These are phyloP conservation scores for Halcyon leucocephala DNA, from an alignment of 2,797 vertebrate genomes.

Conservation along the genomic window DNA sequence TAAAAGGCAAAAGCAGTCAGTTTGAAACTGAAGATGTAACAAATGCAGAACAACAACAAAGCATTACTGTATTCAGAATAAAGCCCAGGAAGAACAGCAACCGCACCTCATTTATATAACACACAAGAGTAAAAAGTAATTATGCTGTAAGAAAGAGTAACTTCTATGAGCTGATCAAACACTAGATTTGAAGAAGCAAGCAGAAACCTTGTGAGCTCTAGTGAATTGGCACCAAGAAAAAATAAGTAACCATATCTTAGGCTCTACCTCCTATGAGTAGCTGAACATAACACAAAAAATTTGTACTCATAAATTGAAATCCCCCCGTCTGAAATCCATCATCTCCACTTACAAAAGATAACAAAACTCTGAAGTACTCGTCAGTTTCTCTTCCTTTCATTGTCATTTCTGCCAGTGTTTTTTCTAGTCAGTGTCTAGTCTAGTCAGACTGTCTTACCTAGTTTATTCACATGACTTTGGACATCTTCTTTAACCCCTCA, in stretches of 20 bases:
- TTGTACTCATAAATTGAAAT: neutral
- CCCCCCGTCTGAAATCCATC: neutral
- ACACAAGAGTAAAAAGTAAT: neutral
- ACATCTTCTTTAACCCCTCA: neutral
- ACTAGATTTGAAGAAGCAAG: neutral
- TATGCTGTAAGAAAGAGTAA: accelerated
- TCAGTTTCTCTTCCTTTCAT: neutral
- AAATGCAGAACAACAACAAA: neutral
- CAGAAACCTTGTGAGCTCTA: neutral
- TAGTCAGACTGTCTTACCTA: neutral
- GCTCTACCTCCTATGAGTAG: neutral
- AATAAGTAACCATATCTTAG: neutral
- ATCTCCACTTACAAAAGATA: neutral
- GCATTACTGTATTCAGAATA: neutral
- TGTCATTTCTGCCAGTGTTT: neutral
- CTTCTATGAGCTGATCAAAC: neutral
- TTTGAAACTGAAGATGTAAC: neutral
- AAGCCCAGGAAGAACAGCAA: neutral
- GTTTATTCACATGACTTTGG: neutral
- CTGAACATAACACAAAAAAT: neutral
- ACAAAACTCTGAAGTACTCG: neutral
- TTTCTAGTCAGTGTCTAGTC: neutral
- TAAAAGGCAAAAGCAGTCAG: neutral
- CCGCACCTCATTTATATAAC: neutral
- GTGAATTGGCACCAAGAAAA: neutral